Conservation (phyloP, 2,113 vertebrate genomes). For the Varanus komodoensis region DNA sequence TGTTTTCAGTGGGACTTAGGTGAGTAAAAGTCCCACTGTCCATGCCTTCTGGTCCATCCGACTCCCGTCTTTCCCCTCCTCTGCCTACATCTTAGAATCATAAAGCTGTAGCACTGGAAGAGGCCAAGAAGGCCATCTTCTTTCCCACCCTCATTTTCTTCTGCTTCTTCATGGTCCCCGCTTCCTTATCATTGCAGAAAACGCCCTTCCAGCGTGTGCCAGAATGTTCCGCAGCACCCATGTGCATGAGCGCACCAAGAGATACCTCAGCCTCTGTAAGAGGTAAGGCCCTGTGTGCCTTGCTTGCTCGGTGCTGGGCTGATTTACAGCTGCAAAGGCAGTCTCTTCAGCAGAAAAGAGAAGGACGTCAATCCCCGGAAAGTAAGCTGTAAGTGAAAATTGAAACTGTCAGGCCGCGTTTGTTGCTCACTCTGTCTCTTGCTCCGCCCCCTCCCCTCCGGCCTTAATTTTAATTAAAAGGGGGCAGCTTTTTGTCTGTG, state of each 20-base stretch:
- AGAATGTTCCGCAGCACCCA: not conserved
- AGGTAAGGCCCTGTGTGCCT: conserved; percentile 39
- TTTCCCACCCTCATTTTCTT: too few species aligned
- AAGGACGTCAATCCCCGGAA: conserved; percentile 65
- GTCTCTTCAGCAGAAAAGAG: conserved; percentile 55
- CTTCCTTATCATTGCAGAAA: too few species aligned
- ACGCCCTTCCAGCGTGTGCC: too few species aligned
- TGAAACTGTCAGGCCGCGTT: conserved; percentile 73
- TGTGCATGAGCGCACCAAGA: not conserved
- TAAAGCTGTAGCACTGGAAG: too few species aligned
- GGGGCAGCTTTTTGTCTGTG: conserved; percentile 51
- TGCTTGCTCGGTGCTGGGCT: conserved; percentile 33
- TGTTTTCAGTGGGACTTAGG: too few species aligned
- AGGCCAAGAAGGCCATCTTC: not conserved
- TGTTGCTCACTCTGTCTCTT: conserved; percentile 62
- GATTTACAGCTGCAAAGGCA: conserved; percentile 62
- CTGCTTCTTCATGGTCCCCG: too few species aligned
- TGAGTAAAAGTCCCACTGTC: not conserved
- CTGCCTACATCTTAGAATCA: too few species aligned
- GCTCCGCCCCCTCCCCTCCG: conserved; percentile 23
- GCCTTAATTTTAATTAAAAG: conserved; percentile 67
- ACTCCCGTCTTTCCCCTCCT: not conserved
- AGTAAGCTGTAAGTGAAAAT: conserved; percentile 73
- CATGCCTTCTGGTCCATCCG: not conserved
- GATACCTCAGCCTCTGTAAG: not conserved